Evolutionary conservation across 2,797 vertebrate species (phyloP), one percentile per base, ranked within the genome.

Genomic region (Brachyalestes nurse): DNA sequence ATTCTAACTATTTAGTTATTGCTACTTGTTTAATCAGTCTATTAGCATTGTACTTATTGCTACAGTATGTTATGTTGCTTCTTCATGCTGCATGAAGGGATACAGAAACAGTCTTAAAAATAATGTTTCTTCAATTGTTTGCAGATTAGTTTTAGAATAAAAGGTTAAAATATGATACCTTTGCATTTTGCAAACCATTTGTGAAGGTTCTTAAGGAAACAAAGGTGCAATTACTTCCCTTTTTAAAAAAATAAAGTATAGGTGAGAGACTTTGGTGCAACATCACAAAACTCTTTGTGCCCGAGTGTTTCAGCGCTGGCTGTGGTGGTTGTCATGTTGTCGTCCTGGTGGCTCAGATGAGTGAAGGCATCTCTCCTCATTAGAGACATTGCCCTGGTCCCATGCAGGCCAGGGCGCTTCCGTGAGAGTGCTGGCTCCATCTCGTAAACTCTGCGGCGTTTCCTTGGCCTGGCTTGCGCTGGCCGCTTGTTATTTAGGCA

Each of bases 401-500:
- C 75, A 87, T 65, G 16, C 28, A 65, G 34, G 80, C 80, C 87
- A 88, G 85, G 88, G 88, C 34, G 34, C 61, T 78, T 60, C 61
- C 47, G 42, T 69, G 42, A 49, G 25, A 51, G 42, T 10, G 23
- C 38, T 19, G 60, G 42, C 17, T 51, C 53, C 19, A 47, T 73
- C 38, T 75, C 49, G 47, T 70, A 75, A 86, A 84, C 79, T 64
- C 57, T 25, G 45, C 40, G 45, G 62, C 55, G 74, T 72, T 83
- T 82, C 83, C 64, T 74, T 83, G 62, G 60, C 79, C 79, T 61
- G 67, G 49, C 55, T 67, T 38, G 28, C 19, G 60, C 49, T 16
- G 42, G 57, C 75, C 57, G 47, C 64, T 61, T 84, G 86, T 89
- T 92, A 90, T 92, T 93, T 90, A 91, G 87, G 89, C 87, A 89